A percentile compares a stretch with the other conserved stretches of the same genome.
phyloP scores from a whole-genome alignment of 2,113 vertebrate genomes.

The Phalacrocorax aristotelis region DNA sequence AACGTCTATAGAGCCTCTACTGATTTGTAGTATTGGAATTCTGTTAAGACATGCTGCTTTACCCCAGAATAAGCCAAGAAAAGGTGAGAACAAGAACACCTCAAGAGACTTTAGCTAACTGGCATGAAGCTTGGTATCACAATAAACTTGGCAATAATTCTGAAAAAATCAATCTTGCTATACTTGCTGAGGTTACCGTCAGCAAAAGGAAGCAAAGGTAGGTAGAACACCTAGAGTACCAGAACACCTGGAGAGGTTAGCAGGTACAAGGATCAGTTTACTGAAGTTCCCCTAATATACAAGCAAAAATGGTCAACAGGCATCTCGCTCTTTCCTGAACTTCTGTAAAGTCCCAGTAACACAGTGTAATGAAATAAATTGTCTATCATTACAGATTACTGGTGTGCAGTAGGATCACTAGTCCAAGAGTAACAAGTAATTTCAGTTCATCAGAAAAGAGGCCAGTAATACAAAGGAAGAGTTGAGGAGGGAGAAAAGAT shows the following conservation, averaged over 20 bases:
- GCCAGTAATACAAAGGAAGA: neutral
- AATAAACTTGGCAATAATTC: neutral
- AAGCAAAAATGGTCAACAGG: neutral
- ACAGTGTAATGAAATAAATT: fast-evolving
- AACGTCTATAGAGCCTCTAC: fast-evolving
- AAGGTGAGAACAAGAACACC: neutral
- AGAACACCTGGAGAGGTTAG: neutral
- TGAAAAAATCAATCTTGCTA: neutral
- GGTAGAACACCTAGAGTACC: neutral
- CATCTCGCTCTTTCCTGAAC: neutral
- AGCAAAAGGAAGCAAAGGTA: neutral
- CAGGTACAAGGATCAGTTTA: neutral
- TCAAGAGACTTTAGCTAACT: neutral
- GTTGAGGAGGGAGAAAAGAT: neutral
- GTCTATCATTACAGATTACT: fast-evolving
- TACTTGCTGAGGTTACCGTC: neutral
- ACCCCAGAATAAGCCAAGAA: neutral
- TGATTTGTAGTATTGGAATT: neutral
- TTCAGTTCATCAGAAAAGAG: neutral
- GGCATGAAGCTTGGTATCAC: neutral
- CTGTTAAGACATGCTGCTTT: neutral
- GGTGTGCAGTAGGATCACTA: neutral
- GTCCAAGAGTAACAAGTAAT: neutral
- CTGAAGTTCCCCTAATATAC: neutral
- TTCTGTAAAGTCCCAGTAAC: neutral